Base-by-base conservation (phyloP, 2,113 vertebrate genomes). In the Psammodynastes pulverulentus region DNA sequence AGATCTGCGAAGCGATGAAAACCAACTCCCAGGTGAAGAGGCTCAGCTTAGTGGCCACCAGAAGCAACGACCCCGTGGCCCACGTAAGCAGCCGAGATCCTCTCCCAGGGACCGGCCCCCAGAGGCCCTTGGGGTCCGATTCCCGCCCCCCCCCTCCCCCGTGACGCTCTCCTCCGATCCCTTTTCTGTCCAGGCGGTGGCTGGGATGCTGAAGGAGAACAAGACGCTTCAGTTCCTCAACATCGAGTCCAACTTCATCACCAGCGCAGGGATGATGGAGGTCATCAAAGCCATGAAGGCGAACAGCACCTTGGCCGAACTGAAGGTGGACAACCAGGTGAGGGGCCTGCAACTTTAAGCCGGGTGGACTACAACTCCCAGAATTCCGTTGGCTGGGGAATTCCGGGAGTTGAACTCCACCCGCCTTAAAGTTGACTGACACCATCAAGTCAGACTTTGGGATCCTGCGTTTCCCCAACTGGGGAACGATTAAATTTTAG, bases 211-310 rank as follows among this genome's bases (percentile, higher is more conserved):
- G 95, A 97, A 96, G 94, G 98, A 98, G 93, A 99, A 99, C 97
- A 98, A 97, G 91, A 98, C 96, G 89, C 97, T 99, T 90, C 97
- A 98, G 97, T 98, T 98, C 97, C 98, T 99, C 96, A 99, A 99
- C 94, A 97, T 99, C 0, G 99, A 99, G 93, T 99, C 99, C 93
- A 99, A 99, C 97, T 99, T 99, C 97, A 99, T 99, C 95, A 99
- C 98, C 67, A 96, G 98, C 4, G 93, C 98, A 0, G 99, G 99
- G 48, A 99, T 99, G 98, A 97, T 97, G 98, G 97, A 98, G 2
- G 96, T 99, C 89, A 96, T 99, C 93, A 98, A 97, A 94, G 98
- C 99, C 3, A 95, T 99, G 96, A 96, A 97, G 51, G 93, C 93
- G 53, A 99, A 99, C 12, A 95, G 90, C 92, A 98, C 97, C 0